Evolutionary conservation across 1,140 invertebrate genomes (phyloP), one percentile per base, ranked within the genome.

Genomic region (Leguminivora glycinivorella): DNA sequence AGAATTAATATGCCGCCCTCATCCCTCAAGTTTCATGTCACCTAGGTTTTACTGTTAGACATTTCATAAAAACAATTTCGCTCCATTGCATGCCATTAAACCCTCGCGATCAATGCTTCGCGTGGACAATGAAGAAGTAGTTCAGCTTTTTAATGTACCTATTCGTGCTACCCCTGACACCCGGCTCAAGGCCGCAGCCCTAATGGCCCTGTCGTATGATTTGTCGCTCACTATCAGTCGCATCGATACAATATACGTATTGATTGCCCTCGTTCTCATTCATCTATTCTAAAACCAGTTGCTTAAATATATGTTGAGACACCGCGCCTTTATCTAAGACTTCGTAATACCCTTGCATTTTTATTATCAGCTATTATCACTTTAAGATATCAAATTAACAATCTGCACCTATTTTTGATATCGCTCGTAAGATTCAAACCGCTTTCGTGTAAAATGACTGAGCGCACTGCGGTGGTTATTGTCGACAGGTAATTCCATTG

Each of bases 241-340:
- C 63, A 76, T 76, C 72, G 71, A 34, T 71, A 72, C 34, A 68
- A 34, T 43, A 73, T 2, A 52, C 47, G 56, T 79, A 81, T 81
- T 67, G 79, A 81, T 81, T 74, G 77, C 24, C 79, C 75, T 71
- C 76, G 52, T 72, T 79, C 67, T 69, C 73, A 76, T 75, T 63
- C 58, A 63, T 63, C 26, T 5, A 63, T 63, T 63, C 58, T 63
- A 63, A 63, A 34, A 17, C 58, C n/a, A 29, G 25, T 63, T 63
- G 58, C 58, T 63, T 29, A 29, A 63, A 29, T 31, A 63, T 29
- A 47, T 63, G 34, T 63, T 63, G n/a, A 31, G 58, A 31, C 58
- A 63, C 58, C 58, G 58, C 9, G 26, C 24, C 26, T 63, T 26
- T 31, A 63, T 29, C 58, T 26, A 29, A 29, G 25, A 63, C 26